phyloP scores from a whole-genome alignment of 2,113 vertebrate genomes.

The Herpetotheres cachinnans region DNA sequence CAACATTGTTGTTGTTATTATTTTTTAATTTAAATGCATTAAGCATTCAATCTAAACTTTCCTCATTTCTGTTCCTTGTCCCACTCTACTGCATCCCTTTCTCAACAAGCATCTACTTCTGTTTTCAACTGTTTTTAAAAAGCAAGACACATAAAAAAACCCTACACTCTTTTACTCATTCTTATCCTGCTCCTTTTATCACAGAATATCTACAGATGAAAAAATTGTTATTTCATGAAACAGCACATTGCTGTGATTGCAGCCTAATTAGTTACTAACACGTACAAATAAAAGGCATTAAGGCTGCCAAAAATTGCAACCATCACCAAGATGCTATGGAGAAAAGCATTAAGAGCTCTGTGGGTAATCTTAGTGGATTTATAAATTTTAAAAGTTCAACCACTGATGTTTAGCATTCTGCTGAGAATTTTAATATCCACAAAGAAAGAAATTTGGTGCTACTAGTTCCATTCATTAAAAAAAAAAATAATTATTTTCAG shows the following conservation, averaged over 20 bases:
- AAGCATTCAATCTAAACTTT: not conserved
- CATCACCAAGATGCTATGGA: not conserved
- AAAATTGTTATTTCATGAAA: constrained; percentile 1
- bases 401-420: not conserved
- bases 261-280: not conserved
- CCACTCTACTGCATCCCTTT: not conserved
- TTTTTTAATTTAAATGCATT: not conserved
- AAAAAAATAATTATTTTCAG: not conserved
- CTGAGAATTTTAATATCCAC: not conserved
- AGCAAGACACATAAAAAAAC: not conserved
- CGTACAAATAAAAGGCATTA: not conserved
- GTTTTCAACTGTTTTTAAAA: not conserved
- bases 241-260: not conserved
- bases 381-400: not conserved
- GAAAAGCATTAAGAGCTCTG: not conserved
- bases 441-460: not conserved
- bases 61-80: not conserved
- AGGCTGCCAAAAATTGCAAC: not conserved
- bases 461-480: not conserved
- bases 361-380: not conserved
- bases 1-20: not conserved
- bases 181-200: not conserved
- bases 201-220: not conserved
- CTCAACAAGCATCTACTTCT: not conserved
- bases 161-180: not conserved